Evolutionary conservation across 1,140 invertebrate genomes (phyloP), one percentile per base, ranked within the genome.

Genomic region (Drosophila ohnishii): DNA sequence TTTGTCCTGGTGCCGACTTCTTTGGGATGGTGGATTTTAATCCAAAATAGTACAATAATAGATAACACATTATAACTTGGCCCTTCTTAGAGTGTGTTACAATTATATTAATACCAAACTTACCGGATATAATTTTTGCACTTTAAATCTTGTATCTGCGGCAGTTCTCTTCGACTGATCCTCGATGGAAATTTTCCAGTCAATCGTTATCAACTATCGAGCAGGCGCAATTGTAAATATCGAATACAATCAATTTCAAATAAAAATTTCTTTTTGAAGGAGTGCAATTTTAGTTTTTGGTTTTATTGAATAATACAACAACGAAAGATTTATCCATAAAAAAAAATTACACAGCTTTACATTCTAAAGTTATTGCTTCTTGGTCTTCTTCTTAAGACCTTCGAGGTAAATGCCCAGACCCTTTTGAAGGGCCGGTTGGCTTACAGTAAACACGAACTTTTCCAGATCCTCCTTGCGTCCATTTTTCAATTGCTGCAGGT

Each of bases 361-460:
- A 1, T 42, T 14, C n/a, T 32, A n/a, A 10, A 3, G n/a, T 51
- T 14, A 60, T 75, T 61, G 77, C 40, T 88, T 75, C 22, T 80
- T 81, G 10, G 82, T 40, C 75, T 96, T 96, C 78, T 94, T 94
- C 83, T 96, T 96, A 6, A 96, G 91, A 22, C 93, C 90, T 78
- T 96, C 93, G 22, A 97, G 92, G 84, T 96, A 97, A 45, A 93
- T 80, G 71, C 94, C 95, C 58, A 97, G 90, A 6, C 92, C 93
- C 77, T 94, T 93, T 91, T 97, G 96, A 2, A 96, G 93, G 79
- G 93, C 92, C 4, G 96, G 95, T 55, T 93, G 92, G 47, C 92
- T 92, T 2, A 95, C 69, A 66, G 92, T 93, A 19, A 90, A 84
- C 5, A 96, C 3, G 90, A 96, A 96, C 5, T 92, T 84, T 35